Evolutionary conservation across 2,888 invertebrate genomes (phyloP).

Genomic region (Pristionchus japonicus): DNA sequence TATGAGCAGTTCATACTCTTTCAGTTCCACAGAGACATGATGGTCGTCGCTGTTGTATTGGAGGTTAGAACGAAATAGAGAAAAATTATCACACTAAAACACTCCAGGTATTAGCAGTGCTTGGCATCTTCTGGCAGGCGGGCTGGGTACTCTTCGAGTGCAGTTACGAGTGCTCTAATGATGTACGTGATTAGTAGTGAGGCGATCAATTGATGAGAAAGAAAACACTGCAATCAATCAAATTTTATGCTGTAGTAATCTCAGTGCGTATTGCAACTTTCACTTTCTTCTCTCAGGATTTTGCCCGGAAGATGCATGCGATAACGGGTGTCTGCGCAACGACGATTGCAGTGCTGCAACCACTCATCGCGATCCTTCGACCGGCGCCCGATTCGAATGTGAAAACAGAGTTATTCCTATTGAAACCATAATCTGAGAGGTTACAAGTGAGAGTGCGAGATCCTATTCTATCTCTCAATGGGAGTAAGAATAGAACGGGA

Average conservation of each 20-base stretch:
- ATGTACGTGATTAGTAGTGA: slow-evolving; percentile 43
- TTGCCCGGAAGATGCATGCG: slow-evolving; percentile 47
- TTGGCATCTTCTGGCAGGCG: slow-evolving; percentile 64
- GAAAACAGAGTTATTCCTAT: not conserved
- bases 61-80: not conserved
- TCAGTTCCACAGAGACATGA: slow-evolving; percentile 62
- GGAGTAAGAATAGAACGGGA: too few relatives aligned
- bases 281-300: slow-evolving; percentile 44
- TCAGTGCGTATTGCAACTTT: too few relatives aligned
- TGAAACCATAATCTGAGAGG: too few relatives aligned
- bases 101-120: slow-evolving; percentile 56
- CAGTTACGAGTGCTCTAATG: slow-evolving; percentile 61
- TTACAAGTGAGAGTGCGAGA: too few relatives aligned
- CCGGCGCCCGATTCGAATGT: slow-evolving; percentile 55
- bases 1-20: not conserved
- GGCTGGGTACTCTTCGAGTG: slow-evolving; percentile 66
- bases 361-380: slow-evolving; percentile 58
- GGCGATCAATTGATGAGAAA: not conserved
- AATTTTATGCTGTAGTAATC: too few relatives aligned
- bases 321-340: slow-evolving; percentile 55
- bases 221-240: not conserved
- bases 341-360: slow-evolving; percentile 55
- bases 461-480: too few relatives aligned
- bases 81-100: too few relatives aligned
- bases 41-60: slow-evolving; percentile 55